Evolutionary conservation across 2,797 vertebrate genomes (phyloP), one percentile per base, ranked within the genome.

Genomic region (Mormyrus proboscirostris): DNA sequence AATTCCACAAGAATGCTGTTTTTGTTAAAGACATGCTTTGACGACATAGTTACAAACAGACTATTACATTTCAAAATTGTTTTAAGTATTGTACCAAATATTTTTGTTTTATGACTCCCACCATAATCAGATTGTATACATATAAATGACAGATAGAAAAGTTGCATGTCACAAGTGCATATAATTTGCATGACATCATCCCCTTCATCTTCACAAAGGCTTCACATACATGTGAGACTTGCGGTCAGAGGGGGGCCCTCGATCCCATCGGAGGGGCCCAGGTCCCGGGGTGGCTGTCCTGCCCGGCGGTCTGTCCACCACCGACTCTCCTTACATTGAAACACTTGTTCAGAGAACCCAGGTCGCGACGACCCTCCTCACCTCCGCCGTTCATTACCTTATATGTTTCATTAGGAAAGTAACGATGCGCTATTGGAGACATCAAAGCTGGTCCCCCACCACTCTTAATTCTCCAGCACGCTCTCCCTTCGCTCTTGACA

Each of bases 401-500:
- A 7, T 62, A 38, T n/a, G 29, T 41, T 38, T 87, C 53, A 57
- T 62, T 19, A 57, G 8, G 41, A 87, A 87, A 33, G 51, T 62
- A 57, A n/a, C 7, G 16, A 57, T 5, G n/a, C 16, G 29, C 3
- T 5, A 86, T 25, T 25, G 44, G 22, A 49, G 83, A 14, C 86
- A 19, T 87, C 53, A 57, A 41, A 59, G 51, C 7, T 10, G 4
- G 3, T n/a, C 14, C 14, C 14, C 14, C 6, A n/a, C 1, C 7
- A 14, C 53, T 76, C 69, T 86, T 89, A 59, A 86, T 29, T 86
- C 6, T 90, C 65, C 16, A 33, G 57, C 86, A 19, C 55, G 44
- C 83, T 53, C 88, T 59, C 76, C 86, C 73, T 86, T 76, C 59
- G 59, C 82, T 25, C 41, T n/a, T 50, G 33, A 84, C 90, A 86